Evolutionary conservation across 2,797 vertebrate genomes (phyloP), one percentile per base, ranked within the genome.

Genomic region (Choloepus didactylus): DNA sequence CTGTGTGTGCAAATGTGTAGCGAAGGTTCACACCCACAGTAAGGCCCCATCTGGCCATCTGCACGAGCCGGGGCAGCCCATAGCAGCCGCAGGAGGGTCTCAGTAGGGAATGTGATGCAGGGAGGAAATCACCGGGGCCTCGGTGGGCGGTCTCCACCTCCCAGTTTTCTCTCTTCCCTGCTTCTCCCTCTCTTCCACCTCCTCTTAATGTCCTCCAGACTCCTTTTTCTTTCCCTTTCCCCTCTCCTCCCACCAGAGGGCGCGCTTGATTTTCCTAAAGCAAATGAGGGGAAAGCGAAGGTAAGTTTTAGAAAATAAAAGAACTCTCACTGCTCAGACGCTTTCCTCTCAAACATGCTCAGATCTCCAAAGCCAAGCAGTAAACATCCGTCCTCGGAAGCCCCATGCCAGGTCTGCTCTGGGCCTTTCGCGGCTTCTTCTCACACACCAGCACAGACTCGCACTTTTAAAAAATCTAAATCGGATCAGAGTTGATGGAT

Each of bases 221-320:
- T 31, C 12, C 9, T 11, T 41, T 38, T 83, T 44, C 41, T 44
- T 76, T 31, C 15, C 21, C 54, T 4, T 62, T 59, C 11, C 51
- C 54, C 4, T 31, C 3, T 92, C 15, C 6, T 21, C 14, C 82
- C 96, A 81, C 82, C 49, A 96, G 96, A 41, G 87, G 95, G 96
- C 69, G 64, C 3, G 9, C 87, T 64, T 95, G 46, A n/a, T 41
- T 81, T 62, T 75, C 69, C 75, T 31, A 29, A 29, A 49, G 44
- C 49, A 29, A 6, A 29, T 25, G 56, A 86, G 46, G 54, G 44
- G 4, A 44, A 23, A 27, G 49, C 27, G 29, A 21, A 49, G 56
- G 35, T 46, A 46, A 46, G 7, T 73, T 94, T 87, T 56, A 64
- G 35, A 86, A 60, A 59, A 82, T 21, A 82, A 67, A 35, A 54